Evolutionary conservation across 2,888 invertebrate genomes (phyloP), one percentile per base, ranked within the genome.

Genomic region (Scaptomyza reducta): DNA sequence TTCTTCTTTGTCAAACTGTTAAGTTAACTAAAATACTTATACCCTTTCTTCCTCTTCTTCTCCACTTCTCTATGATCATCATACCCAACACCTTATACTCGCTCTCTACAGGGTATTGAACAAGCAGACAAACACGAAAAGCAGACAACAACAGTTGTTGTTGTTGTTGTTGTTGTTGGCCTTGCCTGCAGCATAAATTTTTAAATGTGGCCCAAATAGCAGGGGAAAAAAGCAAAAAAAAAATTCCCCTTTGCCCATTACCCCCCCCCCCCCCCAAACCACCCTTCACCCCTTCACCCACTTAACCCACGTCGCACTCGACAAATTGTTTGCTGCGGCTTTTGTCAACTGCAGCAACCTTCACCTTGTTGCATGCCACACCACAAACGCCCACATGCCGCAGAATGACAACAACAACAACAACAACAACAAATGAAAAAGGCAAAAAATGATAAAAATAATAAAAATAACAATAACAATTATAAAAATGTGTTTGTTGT

Each of bases 331-430:
- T 64, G 60, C 70, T 78, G 79, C 75, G 75, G 75, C 81, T 86
- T 87, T 87, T 87, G 85, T 84, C 81, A 77, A 70, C 82, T 81
- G 82, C 85, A 76, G 82, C 85, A 82, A 84, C 82, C 82, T 82
- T 82, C 85, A 87, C 82, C 82, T 82, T 82, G 87, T 78, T 77
- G 75, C 77, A 77, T 63, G 63, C 61, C 25, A 18, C 29, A 18
- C 29, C 40, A 53, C 9, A 16, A 47, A 49, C 57, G 29, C 57
- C 40, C 46, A 46, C 18, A 29, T 53, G 60, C 49, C 56, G 61
- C 56, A 73, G 44, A 29, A 57, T 47, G 47, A 57, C 60, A 58
- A 62, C 51, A 77, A 55, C 59, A 55, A 51, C 57, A 51, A 40
- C 29, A 42, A 35, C 25, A 35, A 16, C 10, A 31, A 27, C 9